Conservation (phyloP, 2,888 invertebrate genomes). For the Papilio demoleus region DNA sequence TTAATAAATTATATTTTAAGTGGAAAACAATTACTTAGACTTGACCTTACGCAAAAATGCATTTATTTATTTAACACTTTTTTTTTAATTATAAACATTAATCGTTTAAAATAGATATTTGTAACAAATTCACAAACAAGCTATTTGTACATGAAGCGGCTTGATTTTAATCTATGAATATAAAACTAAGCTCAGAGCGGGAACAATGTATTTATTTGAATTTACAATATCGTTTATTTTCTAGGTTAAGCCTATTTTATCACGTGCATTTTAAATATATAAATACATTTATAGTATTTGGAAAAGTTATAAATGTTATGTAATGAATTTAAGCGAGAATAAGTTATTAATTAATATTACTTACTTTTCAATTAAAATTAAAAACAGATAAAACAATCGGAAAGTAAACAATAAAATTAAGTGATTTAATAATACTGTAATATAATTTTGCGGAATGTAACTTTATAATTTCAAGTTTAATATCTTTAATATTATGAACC, state of each 20-base stretch:
- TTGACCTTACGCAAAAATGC: too few relatives aligned
- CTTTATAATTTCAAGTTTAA: conserved; percentile 15
- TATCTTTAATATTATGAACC: conserved; percentile 16
- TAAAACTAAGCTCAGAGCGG: neutral
- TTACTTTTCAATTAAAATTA: too few relatives aligned
- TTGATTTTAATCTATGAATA: conserved; percentile 22
- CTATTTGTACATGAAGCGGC: conserved; percentile 18
- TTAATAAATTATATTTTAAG: conserved; percentile 35
- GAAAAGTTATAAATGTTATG: neutral
- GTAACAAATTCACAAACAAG: conserved; percentile 23
- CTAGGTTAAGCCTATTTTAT: neutral
- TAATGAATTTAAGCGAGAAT: too few relatives aligned
- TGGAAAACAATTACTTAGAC: conserved; percentile 28
- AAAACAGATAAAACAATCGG: too few relatives aligned
- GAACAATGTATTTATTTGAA: conserved; percentile 27
- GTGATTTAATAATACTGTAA: neutral
- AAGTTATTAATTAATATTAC: too few relatives aligned
- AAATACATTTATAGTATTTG: neutral
- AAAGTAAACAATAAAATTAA: neutral
- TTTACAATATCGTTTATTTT: neutral
- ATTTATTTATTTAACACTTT: too few relatives aligned
- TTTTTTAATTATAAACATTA: too few relatives aligned
- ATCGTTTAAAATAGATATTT: too few relatives aligned
- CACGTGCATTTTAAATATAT: neutral
- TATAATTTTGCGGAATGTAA: neutral